These are phyloP conservation scores for Oxyura jamaicensis DNA, from an alignment of 2,113 vertebrate genomes.

Conservation along the genomic window DNA sequence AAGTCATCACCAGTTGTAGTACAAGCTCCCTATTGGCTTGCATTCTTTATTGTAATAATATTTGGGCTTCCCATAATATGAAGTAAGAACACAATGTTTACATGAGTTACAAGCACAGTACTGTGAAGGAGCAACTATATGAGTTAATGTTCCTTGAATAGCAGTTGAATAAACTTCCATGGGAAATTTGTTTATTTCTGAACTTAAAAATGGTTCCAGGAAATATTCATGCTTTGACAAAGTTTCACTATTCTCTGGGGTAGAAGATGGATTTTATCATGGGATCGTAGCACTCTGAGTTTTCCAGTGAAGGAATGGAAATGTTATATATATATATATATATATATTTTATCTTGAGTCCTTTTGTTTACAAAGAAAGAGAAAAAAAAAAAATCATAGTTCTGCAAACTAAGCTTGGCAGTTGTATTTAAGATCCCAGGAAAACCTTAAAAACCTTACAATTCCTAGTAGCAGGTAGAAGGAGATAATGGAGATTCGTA, in stretches of 20 bases:
- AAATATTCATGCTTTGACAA: slow-evolving; percentile 25
- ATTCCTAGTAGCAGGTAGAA: neutral
- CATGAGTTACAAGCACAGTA: neutral
- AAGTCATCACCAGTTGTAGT: neutral
- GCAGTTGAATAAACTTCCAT: slow-evolving; percentile 57
- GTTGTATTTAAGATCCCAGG: neutral
- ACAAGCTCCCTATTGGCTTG: neutral
- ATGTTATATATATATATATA: neutral
- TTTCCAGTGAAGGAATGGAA: neutral
- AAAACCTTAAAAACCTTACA: neutral
- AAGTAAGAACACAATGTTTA: slow-evolving; percentile 56
- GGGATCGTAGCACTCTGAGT: neutral
- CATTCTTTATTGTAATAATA: slow-evolving; percentile 34
- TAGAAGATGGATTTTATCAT: neutral
- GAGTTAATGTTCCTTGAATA: slow-evolving; percentile 50
- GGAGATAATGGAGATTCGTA: neutral
- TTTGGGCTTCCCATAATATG: slow-evolving; percentile 34
- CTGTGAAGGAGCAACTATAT: slow-evolving; percentile 42
- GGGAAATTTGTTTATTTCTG: slow-evolving; percentile 54
- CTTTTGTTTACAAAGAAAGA: neutral
- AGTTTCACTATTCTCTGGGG: neutral
- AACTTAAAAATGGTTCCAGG: slow-evolving; percentile 46
- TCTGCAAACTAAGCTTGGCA: neutral
- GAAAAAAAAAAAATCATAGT: neutral
- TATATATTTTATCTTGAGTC: neutral